Percentiles rank a stretch among this genome's conserved stretches.
Conservation (phyloP, 2,797 vertebrate species). For the Syncerus caffer region DNA sequence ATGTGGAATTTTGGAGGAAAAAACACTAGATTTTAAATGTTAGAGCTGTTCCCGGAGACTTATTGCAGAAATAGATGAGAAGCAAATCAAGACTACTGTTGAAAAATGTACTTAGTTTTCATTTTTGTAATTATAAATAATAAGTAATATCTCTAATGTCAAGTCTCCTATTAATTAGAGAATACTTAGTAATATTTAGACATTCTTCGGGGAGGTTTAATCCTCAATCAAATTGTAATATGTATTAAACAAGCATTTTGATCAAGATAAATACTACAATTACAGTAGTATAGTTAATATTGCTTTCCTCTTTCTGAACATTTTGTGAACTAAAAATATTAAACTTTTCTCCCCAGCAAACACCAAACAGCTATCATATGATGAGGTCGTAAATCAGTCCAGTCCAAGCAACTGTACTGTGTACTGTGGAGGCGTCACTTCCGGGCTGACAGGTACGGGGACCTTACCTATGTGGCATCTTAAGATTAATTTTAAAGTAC, state of each 20-base stretch:
- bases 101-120: slow-evolving; percentile 78
- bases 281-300: slow-evolving; percentile 42
- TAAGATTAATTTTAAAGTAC: background rate
- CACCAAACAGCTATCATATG: slow-evolving; percentile 96
- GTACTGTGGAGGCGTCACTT: slow-evolving; percentile 96
- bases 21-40: slow-evolving; percentile 75
- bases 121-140: slow-evolving; percentile 70
- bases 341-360: slow-evolving; percentile 80
- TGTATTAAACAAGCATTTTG: slow-evolving; percentile 46
- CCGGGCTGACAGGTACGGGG: slow-evolving; percentile 92
- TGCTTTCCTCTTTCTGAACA: slow-evolving; percentile 31
- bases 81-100: slow-evolving; percentile 75
- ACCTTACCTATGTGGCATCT: background rate
- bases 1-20: slow-evolving; percentile 74
- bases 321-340: slow-evolving; percentile 53
- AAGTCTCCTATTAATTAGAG: slow-evolving; percentile 72
- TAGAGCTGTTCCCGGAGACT: slow-evolving; percentile 75
- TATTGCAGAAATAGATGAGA: slow-evolving; percentile 77
- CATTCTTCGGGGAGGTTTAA: slow-evolving; percentile 50
- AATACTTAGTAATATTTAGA: slow-evolving; percentile 51
- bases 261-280: slow-evolving; percentile 42
- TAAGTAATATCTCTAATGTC: slow-evolving; percentile 59
- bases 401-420: slow-evolving; percentile 98
- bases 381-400: slow-evolving; percentile 97
- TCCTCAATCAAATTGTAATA: slow-evolving; percentile 26